Evolutionary conservation across 2,113 vertebrate species (phyloP).

Genomic region (Loxodonta africana): DNA sequence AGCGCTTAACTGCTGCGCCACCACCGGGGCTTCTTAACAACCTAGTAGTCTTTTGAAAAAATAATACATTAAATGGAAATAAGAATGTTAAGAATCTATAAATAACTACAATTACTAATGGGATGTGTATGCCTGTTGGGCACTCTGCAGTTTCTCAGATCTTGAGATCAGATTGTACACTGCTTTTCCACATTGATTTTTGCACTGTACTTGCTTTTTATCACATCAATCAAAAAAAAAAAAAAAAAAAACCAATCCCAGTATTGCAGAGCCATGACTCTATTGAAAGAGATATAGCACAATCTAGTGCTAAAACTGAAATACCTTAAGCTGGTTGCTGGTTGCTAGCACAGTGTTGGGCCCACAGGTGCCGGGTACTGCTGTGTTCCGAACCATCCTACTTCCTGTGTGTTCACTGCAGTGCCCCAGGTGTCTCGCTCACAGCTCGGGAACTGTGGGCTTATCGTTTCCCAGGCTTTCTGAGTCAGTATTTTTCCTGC

Average conservation of each 20-base stretch:
- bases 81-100: neutral
- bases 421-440: neutral
- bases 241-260: neutral
- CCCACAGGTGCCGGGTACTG: neutral
- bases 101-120: neutral
- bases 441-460: neutral
- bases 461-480: neutral
- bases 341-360: neutral
- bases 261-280: neutral
- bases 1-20: neutral
- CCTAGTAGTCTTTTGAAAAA: neutral
- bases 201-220: neutral
- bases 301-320: neutral
- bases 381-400: neutral
- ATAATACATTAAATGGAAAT: neutral
- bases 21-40: neutral
- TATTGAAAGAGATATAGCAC: neutral
- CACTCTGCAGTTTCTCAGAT: neutral
- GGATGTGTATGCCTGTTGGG: neutral
- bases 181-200: neutral
- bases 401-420: neutral
- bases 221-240: neutral
- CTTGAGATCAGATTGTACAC: neutral
- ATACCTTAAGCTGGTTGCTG: neutral
- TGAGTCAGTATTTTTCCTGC: neutral